Base-by-base conservation (phyloP, 2,797 vertebrate genomes). In the Triplophysa bombifrons region DNA sequence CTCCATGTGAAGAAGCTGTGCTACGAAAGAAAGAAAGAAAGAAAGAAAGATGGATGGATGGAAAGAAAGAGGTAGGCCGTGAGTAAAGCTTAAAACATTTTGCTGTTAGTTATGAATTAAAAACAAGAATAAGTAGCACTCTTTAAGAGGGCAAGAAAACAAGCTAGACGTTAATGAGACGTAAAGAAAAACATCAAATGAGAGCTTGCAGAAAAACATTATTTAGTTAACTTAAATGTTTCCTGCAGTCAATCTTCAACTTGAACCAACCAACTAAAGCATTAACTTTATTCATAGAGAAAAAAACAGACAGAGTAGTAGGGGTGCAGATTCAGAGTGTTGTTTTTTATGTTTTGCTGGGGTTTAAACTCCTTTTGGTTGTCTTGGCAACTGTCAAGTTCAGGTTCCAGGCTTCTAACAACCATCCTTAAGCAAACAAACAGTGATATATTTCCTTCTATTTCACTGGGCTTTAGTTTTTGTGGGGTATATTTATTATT, bases 241-340 rank as follows among this genome's bases (percentile, higher is more conserved):
- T 72, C 75, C 61, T 74, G 30, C 63, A 68, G 83, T 88, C 74
- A 85, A 83, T 88, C 80, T 85, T 70, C 46, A 51, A 22, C 30
- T 61, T 80, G 0, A 46, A 53, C 60, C 60, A 60, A 80, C 53
- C 27, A 46, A 30, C 34, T 68, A 53, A 76, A 64, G 50, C 73
- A 22, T 60, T 80, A 5, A 72, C 38, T 64, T 78, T 69, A 34
- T 72, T 51, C 51, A 22, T n/a, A 14, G 2, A 78, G n/a, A 22
- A 14, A 48, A 22, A 48, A 48, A 64, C 22, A 27, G 16, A 44
- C 46, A n/a, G 22, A 22, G 38, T 72, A 51, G 22, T 19, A 27
- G 64, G 64, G 58, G 34, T 68, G 20, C 48, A 71, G 69, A 41
- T 53, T 30, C 14, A 13, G 53, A 41, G 41, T 41, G 41, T 2